Evolutionary conservation across 53 echinoderm and acorn worm genomes (phyloP), one percentile per base, ranked within the genome.

Genomic region (Echinarachnius parma): DNA sequence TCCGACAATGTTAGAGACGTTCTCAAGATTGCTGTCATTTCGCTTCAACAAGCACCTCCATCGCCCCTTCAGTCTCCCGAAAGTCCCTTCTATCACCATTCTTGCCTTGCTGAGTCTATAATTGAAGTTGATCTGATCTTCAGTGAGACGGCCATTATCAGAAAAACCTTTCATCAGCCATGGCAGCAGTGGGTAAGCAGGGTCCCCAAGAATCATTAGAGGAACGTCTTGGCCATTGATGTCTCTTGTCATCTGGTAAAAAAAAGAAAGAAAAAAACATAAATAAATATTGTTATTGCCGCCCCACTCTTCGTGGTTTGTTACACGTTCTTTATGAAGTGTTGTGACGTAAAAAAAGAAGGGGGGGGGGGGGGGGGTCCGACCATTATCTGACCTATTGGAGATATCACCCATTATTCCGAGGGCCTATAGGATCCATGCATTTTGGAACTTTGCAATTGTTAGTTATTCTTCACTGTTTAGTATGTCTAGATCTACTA

Each of bases 41-140:
- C 59, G 25, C 32, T 85, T 85, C 27, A 61, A 13, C 9, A 83
- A 42, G 55, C 46, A 46, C n/a, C 83, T 39, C 83, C 69, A 83
- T 5, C 83, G 59, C 2, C 79, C 85, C 33, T 85, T 79, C 4
- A 85, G 60, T 23, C 79, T 26, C 2, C 85, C 85, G 62, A 85
- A 78, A 0, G 69, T 35, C 13, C 53, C 44, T 32, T 84, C 78
- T 5, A 84, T 68, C 16, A 59, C 27, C 31, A 75, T 48, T 23
- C 81, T 75, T 2, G 75, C 81, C 14, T 53, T 47, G 53, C 62
- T 61, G 4, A 48, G 59, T 47, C 49, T 23, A 5, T 32, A 23
- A 24, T 78, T 82, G 32, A 45, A 76, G 5, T 13, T 8, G 0
- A 2, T 42, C 30, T 80, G 59, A 7, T 55, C 59, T 45, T 27